Base-by-base conservation (phyloP, 1,140 invertebrate genomes). In the Drosophila pseudoobscura region DNA sequence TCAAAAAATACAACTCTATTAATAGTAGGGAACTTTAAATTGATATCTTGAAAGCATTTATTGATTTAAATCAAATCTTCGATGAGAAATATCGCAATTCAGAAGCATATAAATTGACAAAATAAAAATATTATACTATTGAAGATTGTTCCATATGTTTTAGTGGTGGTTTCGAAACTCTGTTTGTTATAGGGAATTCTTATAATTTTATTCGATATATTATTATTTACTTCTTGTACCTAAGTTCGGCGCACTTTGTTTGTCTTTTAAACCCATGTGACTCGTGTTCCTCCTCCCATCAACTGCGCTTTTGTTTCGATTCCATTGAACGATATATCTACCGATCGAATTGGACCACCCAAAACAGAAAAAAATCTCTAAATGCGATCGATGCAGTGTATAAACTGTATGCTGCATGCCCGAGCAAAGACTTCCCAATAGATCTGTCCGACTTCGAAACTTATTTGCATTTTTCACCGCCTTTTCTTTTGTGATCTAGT, bases 161-260 rank as follows among this genome's bases (percentile, higher is more conserved):
- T n/a, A 53, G 35, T 11, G 9, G 35, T 11, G 3, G 11, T 35
- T 35, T 35, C 35, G 35, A 13, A 39, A 39, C 11, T 39, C 11
- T 39, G 11, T 39, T 39, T 39, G 11, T 39, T 5, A 13, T 13
- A 39, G 35, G 35, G 35, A 39, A 39, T 13, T 39, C 4, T 39
- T 39, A 39, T 39, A 39, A 4, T 13, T 39, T 39, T 13, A 13
- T 39, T 39, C 35, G 35, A 39, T 58, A 52, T 7, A 35, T n/a
- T 13, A 8, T 65, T 26, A 6, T 69, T 47, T 46, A n/a, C 43
- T 52, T 22, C 52, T 65, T 61, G 31, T 59, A 13, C 20, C 54
- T 87, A 6, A 49, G 63, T 80, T 85, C 13, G 49, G 45, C 55
- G 74, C 82, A 88, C 65, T 59, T 82, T 87, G 52, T 82, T 68